Evolutionary conservation across 1,140 invertebrate genomes (phyloP).

Genomic region (Orchesella cincta): DNA sequence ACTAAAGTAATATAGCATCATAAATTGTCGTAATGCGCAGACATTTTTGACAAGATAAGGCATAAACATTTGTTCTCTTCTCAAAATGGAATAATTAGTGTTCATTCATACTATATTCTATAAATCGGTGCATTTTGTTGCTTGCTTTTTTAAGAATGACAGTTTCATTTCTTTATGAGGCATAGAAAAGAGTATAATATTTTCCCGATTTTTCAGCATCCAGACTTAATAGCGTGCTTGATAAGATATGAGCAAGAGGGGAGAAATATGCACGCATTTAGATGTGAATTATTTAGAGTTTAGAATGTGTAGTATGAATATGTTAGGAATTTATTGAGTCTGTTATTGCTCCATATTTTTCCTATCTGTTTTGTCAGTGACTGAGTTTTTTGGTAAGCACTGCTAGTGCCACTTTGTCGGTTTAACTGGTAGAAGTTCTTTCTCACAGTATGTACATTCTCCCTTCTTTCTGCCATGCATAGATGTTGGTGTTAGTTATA

Average conservation of each 20-base stretch:
- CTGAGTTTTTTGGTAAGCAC: too few relatives aligned
- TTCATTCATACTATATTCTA: not conserved
- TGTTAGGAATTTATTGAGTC: conserved; percentile 15
- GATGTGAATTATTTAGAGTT: conserved; percentile 1
- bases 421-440: too few relatives aligned
- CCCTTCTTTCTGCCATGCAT: too few relatives aligned
- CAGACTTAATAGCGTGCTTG: not conserved
- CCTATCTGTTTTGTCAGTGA: conserved; percentile 6
- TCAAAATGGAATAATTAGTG: not conserved
- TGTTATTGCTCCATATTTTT: conserved; percentile 21
- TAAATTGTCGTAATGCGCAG: too few relatives aligned
- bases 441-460: too few relatives aligned
- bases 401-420: too few relatives aligned
- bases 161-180: conserved; percentile 6
- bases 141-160: too few relatives aligned
- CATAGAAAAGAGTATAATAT: not conserved
- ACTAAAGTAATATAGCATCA: too few relatives aligned
- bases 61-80: too few relatives aligned
- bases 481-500: too few relatives aligned
- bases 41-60: too few relatives aligned
- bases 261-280: not conserved
- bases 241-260: not conserved
- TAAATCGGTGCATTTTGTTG: too few relatives aligned
- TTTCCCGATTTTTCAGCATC: not conserved
- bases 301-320: not conserved